Base-by-base conservation (phyloP, 1,140 invertebrate species). In the Stenopsyche tienmushanensis region DNA sequence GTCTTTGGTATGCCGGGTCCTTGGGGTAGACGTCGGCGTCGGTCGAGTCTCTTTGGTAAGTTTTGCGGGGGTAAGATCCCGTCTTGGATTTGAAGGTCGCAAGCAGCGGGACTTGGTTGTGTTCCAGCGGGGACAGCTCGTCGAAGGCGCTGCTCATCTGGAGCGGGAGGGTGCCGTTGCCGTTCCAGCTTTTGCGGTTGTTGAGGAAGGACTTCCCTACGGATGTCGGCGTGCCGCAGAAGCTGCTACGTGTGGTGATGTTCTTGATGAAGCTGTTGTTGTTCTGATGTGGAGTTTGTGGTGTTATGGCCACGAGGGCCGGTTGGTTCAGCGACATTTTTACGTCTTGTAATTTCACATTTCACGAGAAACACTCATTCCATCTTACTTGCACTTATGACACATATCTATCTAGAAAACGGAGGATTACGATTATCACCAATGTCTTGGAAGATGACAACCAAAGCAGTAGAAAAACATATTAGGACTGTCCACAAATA, bases 151-250 rank as follows among this genome's bases (percentile, higher is more conserved):
- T 70, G 50, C 78, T 74, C 29, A 66, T 47, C 62, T 79, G 78
- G 34, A 80, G 77, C 26, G 80, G 80, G 70, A 81, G 74, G 18
- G 79, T 80, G 62, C 77, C 77, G 67, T 80, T 80, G 65, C 80
- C 80, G 72, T 79, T 80, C 80, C 80, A 82, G 74, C 79, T 80
- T 73, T 82, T 82, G 20, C 80, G 73, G 72, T 80, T 82, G 21
- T 77, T 74, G 45, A 78, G 73, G 66, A 80, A 80, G 70, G 80
- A 78, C 74, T 80, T 80, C n/a, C 64, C 65, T 8, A 76, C 71
- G 8, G 77, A 77, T 7, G 78, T 77, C 17, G 74, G 73, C 2
- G 76, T 78, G 3, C 80, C 80, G 64, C 80, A 81, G 65, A 81
- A 81, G 67, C 80, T 81, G 71, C 80, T 81, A 10, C 79, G 67